Evolutionary conservation across 2,888 invertebrate genomes (phyloP).

Genomic region (Muscina levida): DNA sequence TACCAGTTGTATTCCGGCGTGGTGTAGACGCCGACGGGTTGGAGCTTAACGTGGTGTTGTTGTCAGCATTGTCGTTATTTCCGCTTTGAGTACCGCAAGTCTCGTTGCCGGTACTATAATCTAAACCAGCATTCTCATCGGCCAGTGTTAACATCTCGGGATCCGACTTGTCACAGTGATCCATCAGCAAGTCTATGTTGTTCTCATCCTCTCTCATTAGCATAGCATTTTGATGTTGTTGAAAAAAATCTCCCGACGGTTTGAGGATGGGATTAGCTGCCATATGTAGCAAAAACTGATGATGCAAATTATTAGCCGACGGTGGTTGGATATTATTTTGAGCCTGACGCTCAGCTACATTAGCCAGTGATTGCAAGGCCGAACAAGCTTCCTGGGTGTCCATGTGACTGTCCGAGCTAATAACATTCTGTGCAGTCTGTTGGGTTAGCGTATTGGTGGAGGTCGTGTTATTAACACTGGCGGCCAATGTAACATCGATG

Average conservation of each 20-base stretch:
- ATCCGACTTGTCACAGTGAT: slow-evolving; percentile 72
- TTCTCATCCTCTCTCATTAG: slow-evolving; percentile 58
- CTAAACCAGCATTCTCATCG: slow-evolving; percentile 73
- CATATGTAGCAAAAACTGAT: slow-evolving; percentile 77
- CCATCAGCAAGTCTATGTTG: slow-evolving; percentile 69
- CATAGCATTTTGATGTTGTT: slow-evolving; percentile 68
- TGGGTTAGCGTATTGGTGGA: slow-evolving; percentile 50
- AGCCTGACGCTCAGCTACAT: slow-evolving; percentile 74
- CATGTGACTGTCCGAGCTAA: slow-evolving; percentile 46
- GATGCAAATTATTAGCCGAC: slow-evolving; percentile 74
- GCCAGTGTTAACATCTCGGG: slow-evolving; percentile 71
- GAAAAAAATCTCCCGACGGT: slow-evolving; percentile 68
- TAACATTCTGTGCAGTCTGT: slow-evolving; percentile 32
- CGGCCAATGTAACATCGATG: slow-evolving; percentile 59
- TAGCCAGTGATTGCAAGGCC: slow-evolving; percentile 74
- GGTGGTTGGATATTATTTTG: slow-evolving; percentile 69
- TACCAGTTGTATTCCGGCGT: slow-evolving; percentile 80
- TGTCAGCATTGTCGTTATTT: slow-evolving; percentile 53
- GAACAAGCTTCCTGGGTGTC: slow-evolving; percentile 69
- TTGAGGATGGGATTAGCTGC: slow-evolving; percentile 74
- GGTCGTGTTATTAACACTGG: slow-evolving; percentile 36
- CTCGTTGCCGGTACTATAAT: slow-evolving; percentile 64
- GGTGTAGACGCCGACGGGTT: slow-evolving; percentile 62
- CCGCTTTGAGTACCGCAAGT: slow-evolving; percentile 53
- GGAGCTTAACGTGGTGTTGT: slow-evolving; percentile 38